These are phyloP conservation scores for Dryococelus australis DNA, from an alignment of 2,888 invertebrate genomes.

Conservation along the genomic window DNA sequence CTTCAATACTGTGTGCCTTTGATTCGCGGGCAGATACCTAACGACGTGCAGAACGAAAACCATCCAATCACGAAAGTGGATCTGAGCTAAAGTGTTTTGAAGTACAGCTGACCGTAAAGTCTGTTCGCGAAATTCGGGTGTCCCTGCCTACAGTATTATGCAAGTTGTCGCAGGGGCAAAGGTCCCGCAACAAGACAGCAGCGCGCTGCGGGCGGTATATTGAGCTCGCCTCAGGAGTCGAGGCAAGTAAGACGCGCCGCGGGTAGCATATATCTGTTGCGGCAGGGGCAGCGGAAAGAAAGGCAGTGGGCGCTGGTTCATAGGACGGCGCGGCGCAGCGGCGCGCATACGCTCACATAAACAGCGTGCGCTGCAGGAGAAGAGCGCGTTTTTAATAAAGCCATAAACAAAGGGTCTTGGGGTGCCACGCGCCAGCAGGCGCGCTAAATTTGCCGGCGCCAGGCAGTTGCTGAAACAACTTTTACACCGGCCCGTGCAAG, in stretches of 20 bases:
- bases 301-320: neutral
- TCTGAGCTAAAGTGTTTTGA: no score
- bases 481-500: no score
- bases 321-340: neutral
- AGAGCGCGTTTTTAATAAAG: neutral
- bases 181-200: neutral
- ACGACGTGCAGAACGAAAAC: no score
- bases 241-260: neutral
- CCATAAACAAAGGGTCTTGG: neutral
- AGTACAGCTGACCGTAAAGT: no score
- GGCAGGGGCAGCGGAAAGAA: neutral
- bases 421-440: neutral
- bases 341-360: neutral
- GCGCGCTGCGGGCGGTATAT: neutral
- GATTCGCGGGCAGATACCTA: no score
- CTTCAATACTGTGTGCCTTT: no score
- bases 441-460: neutral
- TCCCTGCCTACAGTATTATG: no score
- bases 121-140: no score
- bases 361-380: neutral
- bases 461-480: no score
- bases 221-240: neutral
- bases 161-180: neutral
- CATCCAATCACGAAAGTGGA: no score
- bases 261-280: neutral